Percentiles rank a stretch among this genome's conserved stretches.
phyloP scores from a whole-genome alignment of 2,888 invertebrate species.

The Tineola bisselliella region DNA sequence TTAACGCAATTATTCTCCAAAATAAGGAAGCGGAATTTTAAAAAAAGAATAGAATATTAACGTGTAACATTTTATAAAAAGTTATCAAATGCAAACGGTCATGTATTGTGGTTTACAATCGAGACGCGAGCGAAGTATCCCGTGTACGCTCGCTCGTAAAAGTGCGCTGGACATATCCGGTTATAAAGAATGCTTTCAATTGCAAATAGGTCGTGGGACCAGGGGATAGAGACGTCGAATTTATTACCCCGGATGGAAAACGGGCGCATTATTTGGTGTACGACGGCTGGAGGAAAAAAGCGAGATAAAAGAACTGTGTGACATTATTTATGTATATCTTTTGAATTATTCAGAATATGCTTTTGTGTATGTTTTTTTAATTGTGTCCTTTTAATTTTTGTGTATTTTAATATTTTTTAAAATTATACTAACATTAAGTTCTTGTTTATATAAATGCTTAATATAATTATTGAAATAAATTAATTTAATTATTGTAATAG shows the following conservation, averaged over 20 bases:
- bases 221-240: conserved; percentile 38
- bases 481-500: too few species aligned
- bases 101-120: conserved; percentile 8
- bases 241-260: conserved; percentile 51
- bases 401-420: not conserved
- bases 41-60: not conserved
- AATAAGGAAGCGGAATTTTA: too few species aligned
- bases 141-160: conserved; percentile 34
- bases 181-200: conserved; percentile 61
- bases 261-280: conserved; percentile 49
- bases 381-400: not conserved
- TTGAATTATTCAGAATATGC: conserved; percentile 11
- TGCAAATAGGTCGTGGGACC: conserved; percentile 55
- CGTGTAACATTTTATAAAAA: not conserved
- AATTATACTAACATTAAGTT: too few species aligned
- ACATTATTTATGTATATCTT: conserved; percentile 41
- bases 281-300: conserved; percentile 39
- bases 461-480: too few species aligned
- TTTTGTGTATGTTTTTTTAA: not conserved
- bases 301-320: conserved; percentile 45
- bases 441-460: too few species aligned
- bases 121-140: not conserved
- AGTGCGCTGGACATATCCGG: conserved; percentile 51
- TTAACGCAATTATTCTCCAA: too few species aligned
- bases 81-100: not conserved